phyloP scores from a whole-genome alignment of 2,113 vertebrate genomes.

The Pollimyrus isidori region DNA sequence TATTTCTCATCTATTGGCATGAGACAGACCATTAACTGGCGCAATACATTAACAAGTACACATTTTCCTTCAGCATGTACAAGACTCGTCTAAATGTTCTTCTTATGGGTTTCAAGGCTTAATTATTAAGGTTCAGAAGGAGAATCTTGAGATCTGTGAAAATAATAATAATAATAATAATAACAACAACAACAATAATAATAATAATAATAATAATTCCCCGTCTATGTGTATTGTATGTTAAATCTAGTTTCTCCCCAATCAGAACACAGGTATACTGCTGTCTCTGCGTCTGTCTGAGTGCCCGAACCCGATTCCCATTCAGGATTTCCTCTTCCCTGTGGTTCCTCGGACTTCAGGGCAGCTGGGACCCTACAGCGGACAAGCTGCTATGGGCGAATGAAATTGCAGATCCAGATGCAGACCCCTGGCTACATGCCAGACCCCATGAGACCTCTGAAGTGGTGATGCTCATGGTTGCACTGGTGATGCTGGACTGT shows the following conservation, averaged over 20 bases:
- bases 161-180: neutral
- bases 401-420: neutral
- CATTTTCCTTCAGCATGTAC: conserved; percentile 38
- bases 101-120: neutral
- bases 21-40: conserved; percentile 37
- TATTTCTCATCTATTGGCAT: conserved; percentile 34
- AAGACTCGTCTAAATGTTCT: conserved; percentile 14
- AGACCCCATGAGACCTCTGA: neutral
- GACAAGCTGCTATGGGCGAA: neutral
- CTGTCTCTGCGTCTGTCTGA: neutral
- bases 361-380: neutral
- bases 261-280: neutral
- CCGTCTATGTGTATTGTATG: neutral
- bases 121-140: neutral
- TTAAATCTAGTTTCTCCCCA: neutral
- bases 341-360: neutral
- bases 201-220: neutral
- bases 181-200: neutral
- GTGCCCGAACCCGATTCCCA: neutral
- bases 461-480: neutral
- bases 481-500: neutral
- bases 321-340: neutral
- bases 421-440: neutral
- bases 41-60: conserved; percentile 32
- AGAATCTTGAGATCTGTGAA: neutral